Percentiles rank a stretch among this genome's conserved stretches.
Evolutionary conservation across 2,797 vertebrate species (phyloP).

Genomic region (Cheirogaleus major): DNA sequence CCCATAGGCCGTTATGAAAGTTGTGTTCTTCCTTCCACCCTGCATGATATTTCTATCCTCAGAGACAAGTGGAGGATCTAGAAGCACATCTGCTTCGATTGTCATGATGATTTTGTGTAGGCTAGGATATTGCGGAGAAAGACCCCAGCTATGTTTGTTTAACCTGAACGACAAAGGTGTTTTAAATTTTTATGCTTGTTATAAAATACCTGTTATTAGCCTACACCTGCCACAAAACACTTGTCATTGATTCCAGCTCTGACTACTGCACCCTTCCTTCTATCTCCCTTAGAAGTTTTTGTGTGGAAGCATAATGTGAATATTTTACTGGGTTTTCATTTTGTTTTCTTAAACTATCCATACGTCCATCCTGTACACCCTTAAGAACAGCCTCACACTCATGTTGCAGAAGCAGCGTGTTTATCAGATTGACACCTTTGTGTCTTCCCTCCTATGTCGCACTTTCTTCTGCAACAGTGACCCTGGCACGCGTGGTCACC

Average conservation of each 20-base stretch:
- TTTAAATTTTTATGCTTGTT: not conserved
- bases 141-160: not conserved
- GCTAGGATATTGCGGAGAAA: not conserved
- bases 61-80: not conserved
- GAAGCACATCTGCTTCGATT: not conserved
- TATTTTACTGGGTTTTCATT: not conserved
- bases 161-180: not conserved
- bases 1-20: not conserved
- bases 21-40: not conserved
- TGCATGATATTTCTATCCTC: not conserved
- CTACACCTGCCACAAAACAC: not conserved
- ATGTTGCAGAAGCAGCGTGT: not conserved
- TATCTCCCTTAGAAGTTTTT: not conserved
- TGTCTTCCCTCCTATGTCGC: not conserved
- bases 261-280: not conserved
- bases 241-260: not conserved
- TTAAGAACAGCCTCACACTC: not conserved
- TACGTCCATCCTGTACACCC: not conserved
- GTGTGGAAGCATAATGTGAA: not conserved
- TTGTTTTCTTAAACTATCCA: not conserved
- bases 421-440: not conserved
- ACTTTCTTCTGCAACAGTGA: not conserved
- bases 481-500: not conserved
- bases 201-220: not conserved
- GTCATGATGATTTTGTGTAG: not conserved